Evolutionary conservation across 2,888 invertebrate genomes (phyloP).

Genomic region (Himalopsyche tibetana): DNA sequence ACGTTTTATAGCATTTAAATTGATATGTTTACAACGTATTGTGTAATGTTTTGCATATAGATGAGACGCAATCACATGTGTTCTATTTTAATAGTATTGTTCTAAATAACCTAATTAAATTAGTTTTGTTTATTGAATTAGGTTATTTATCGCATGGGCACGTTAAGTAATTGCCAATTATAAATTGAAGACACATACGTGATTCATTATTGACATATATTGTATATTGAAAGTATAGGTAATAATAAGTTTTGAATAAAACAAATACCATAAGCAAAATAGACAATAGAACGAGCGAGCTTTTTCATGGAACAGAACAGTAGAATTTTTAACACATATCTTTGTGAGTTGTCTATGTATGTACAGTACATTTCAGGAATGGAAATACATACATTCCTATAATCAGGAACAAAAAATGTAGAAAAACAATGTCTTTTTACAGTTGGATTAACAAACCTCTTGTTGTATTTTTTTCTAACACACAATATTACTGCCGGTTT

Average conservation of each 20-base stretch:
- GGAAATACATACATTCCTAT: background rate
- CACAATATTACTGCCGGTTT: too few species aligned
- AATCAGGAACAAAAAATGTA: background rate
- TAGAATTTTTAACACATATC: slow-evolving; percentile 18
- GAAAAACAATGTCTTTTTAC: too few species aligned
- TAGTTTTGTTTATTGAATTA: background rate
- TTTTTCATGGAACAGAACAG: background rate
- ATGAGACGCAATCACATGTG: background rate
- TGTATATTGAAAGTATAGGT: too few species aligned
- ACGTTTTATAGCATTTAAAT: slow-evolving; percentile 22
- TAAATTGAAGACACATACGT: too few species aligned
- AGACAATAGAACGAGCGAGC: background rate
- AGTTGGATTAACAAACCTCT: too few species aligned
- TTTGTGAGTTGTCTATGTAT: background rate
- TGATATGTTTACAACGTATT: slow-evolving; percentile 26
- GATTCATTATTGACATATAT: too few species aligned
- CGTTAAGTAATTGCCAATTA: too few species aligned
- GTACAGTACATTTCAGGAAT: background rate
- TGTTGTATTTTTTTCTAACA: too few species aligned
- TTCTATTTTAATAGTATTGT: slow-evolving; percentile 12
- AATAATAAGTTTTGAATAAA: too few species aligned
- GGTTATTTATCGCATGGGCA: too few species aligned
- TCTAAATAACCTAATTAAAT: slow-evolving; percentile 3
- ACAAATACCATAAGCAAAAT: too few species aligned
- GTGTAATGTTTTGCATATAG: background rate